A percentile compares a stretch with the other conserved stretches of the same genome.
Conservation (phyloP, 2,113 vertebrate genomes). For the Aptenodytes forsteri region DNA sequence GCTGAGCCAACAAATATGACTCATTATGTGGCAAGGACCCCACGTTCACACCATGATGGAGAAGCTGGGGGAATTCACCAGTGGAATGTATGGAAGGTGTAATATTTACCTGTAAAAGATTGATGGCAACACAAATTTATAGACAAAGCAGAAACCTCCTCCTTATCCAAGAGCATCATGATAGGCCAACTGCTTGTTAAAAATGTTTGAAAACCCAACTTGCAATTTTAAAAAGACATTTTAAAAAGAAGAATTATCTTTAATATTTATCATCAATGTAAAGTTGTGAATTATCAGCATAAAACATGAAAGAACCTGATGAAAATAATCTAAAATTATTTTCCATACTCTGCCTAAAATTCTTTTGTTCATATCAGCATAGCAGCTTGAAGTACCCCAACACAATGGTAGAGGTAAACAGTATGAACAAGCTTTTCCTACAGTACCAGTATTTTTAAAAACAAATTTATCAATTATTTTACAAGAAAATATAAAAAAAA, state of each 20-base stretch:
- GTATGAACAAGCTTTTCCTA: not conserved
- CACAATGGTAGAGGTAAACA: not conserved
- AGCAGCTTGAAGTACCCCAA: not conserved
- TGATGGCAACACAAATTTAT: not conserved
- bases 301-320: not conserved
- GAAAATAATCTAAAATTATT: not conserved
- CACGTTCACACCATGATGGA: conserved; percentile 31
- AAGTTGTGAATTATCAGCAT: not conserved
- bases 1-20: conserved; percentile 77
- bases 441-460: not conserved
- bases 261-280: not conserved
- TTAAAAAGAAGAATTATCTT: not conserved
- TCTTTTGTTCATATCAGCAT: not conserved
- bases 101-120: conserved; percentile 67
- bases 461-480: not conserved
- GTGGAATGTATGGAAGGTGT: conserved; percentile 39
- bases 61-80: conserved; percentile 63
- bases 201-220: not conserved
- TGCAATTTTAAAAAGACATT: not conserved
- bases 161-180: not conserved
- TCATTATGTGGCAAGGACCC: conserved; percentile 78
- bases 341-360: not conserved
- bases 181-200: not conserved
- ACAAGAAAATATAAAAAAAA: not conserved
- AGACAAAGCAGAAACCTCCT: not conserved